Conservation (phyloP, 2,888 invertebrate genomes). For the Nebria salina region DNA sequence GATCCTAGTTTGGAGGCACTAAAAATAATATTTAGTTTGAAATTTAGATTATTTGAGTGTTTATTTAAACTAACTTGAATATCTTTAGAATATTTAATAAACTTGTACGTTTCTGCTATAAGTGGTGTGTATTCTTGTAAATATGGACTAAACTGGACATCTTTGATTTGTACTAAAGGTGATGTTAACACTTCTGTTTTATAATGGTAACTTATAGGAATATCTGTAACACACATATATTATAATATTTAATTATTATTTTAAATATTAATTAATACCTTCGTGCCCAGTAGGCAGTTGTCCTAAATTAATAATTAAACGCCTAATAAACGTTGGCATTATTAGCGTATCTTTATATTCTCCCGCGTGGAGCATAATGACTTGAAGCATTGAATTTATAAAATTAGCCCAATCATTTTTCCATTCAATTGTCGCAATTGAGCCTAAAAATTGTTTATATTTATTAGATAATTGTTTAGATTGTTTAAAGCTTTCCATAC, state of each 20-base stretch:
- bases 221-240: background rate
- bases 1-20: background rate
- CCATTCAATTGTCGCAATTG: slow-evolving; percentile 54
- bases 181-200: background rate
- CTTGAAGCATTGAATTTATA: slow-evolving; percentile 89
- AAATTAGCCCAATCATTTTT: slow-evolving; percentile 83
- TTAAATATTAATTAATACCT: slow-evolving; percentile 30
- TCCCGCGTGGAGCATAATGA: slow-evolving; percentile 70
- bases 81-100: slow-evolving; percentile 7
- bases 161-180: slow-evolving; percentile 4
- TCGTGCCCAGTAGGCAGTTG: slow-evolving; percentile 53
- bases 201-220: slow-evolving; percentile 4
- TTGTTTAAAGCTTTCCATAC: slow-evolving; percentile 45
- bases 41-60: background rate
- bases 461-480: background rate
- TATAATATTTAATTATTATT: background rate
- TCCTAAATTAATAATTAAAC: slow-evolving; percentile 62
- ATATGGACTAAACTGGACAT: background rate
- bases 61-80: background rate
- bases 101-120: background rate
- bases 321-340: slow-evolving; percentile 72
- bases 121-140: background rate
- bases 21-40: background rate
- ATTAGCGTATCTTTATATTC: slow-evolving; percentile 75
- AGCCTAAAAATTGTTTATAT: slow-evolving; percentile 50